Evolutionary conservation across 35 echinoderm and acorn worm species (phyloP), one percentile per base, ranked within the genome.

Genomic region (Ptychodera flava): DNA sequence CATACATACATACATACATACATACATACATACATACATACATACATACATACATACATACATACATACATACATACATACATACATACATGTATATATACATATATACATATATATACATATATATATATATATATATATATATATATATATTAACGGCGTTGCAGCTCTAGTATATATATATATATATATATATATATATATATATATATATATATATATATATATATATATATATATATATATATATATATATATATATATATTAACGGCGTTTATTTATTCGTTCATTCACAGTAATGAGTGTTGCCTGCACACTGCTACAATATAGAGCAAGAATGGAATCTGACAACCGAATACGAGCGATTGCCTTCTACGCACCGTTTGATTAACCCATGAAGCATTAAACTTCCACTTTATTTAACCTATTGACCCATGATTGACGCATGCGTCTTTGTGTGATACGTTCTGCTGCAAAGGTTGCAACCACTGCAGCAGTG

Each of bases 121-220:
- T 64, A 22, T 64, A 22, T 64, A 22, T 64, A 64, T 64, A 64
- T 64, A 64, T 64, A 64, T 64, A 64, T 64, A 64, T 64, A 64
- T 64, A 64, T 64, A 64, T 64, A 64, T 64, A 64, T 64, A 64
- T 64, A 64, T 64, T n/a, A n/a, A n/a, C n/a, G n/a, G n/a, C n/a
- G n/a, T n/a, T n/a, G n/a, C n/a, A n/a, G n/a, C n/a, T n/a, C n/a
- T n/a, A n/a, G n/a, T n/a, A 12, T 64, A 64, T 64, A 64, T 64
- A 64, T 64, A 64, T 64, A 64, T 64, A 64, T 64, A 64, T 64
- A 64, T 64, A 64, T 64, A 64, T 64, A 64, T 64, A 64, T 64
- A 64, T 64, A 64, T 64, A 64, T 64, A 64, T 64, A 64, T 64
- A 64, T 64, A 64, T 64, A 64, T 64, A 64, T 64, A 64, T 64